Conservation (phyloP, 2,113 vertebrate genomes). For the Neopipo cinnamomea region DNA sequence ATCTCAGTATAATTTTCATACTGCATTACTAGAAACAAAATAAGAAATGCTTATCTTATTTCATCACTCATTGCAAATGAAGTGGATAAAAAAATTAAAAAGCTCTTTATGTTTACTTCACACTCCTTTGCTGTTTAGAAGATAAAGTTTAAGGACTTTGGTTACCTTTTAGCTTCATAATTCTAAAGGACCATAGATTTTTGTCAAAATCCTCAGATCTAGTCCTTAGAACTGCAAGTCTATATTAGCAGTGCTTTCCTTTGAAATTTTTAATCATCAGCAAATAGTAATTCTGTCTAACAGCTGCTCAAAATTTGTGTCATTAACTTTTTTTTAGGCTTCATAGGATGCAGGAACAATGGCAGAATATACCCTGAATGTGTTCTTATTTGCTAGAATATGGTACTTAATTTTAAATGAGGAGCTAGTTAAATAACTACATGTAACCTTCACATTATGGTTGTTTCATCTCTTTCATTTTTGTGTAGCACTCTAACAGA, state of each 20-base stretch:
- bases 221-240: not conserved
- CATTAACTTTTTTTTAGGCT: not conserved
- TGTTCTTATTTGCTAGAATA: not conserved
- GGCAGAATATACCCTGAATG: not conserved
- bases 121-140: not conserved
- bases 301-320: not conserved
- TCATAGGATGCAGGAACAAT: not conserved
- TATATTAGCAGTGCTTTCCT: not conserved
- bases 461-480: not conserved
- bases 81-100: not conserved
- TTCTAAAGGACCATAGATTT: not conserved
- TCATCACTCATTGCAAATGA: not conserved
- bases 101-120: not conserved
- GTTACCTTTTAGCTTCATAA: not conserved
- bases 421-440: not conserved
- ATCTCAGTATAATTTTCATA: not conserved
- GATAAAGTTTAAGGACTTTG: not conserved
- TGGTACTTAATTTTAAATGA: not conserved
- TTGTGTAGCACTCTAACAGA: not conserved
- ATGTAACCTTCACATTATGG: not conserved
- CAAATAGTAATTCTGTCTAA: not conserved
- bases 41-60: not conserved
- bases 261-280: not conserved
- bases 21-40: not conserved
- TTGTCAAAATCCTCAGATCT: not conserved